Base-by-base conservation (phyloP, 2,113 vertebrate species). In the Serinus canaria region DNA sequence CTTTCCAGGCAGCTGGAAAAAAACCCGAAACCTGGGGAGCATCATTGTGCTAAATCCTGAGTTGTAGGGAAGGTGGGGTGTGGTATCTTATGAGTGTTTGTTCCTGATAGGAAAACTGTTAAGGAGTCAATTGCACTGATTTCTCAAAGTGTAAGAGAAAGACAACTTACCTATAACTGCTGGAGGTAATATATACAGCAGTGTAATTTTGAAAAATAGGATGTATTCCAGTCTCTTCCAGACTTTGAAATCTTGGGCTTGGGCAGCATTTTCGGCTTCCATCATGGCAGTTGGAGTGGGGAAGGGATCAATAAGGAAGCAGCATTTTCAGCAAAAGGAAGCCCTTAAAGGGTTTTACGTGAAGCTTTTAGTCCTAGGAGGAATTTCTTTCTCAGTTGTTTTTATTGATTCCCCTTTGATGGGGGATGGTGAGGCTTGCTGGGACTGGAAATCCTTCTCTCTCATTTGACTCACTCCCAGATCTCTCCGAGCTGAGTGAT, bases 341-440 rank as follows among this genome's bases (percentile, higher is more conserved):
- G 15, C 58, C 75, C 74, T 94, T 91, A 79, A 92, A 92, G 59
- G 44, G 25, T 83, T 92, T 94, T 83, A 90, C 13, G 6, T 83
- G 46, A 94, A 92, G 68, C 66, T 95, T 93, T 96, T 96, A 88
- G 73, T 91, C 47, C 46, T 66, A 43, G 79, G 58, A 76, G 43
- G 58, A 87, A 64, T 90, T 94, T 93, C 31, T 83, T 89, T 95
- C 87, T 91, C 13, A 1, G 55, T 74, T 89, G 66, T 82, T 92
- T 80, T 80, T 80, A 95, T 91, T 94, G 87, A 96, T 97, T 82
- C n/a, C 24, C 68, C 37, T 91, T 90, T 92, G 82, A 77, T 68
- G 80, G 44, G 37, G 22, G 33, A 41, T 59, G 41, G 43, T 56
- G 85, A 84, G 47, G 52, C 68, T 90, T 95, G 68, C 39, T 94